A percentile compares a stretch with the other conserved stretches of the same genome.
Evolutionary conservation across 2,888 invertebrate species (phyloP).

Genomic region (Lumbricus terrestris): DNA sequence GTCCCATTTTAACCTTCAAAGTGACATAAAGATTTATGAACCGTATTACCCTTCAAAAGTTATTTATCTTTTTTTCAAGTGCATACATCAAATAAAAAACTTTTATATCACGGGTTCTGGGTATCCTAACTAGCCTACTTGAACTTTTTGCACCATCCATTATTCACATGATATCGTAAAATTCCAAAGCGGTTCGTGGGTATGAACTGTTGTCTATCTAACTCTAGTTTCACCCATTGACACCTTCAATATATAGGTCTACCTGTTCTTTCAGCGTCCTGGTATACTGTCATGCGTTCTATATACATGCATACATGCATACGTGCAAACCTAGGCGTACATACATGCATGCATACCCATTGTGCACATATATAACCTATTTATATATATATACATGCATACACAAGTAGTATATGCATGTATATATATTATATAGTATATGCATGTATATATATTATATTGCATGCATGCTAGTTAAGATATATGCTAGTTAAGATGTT

Average conservation of each 20-base stretch:
- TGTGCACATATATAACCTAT: not conserved
- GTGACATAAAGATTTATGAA: too few relatives aligned
- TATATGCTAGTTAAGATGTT: too few relatives aligned
- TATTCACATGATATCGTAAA: not conserved
- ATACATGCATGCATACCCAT: not conserved
- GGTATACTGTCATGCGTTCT: not conserved
- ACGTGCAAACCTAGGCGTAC: not conserved
- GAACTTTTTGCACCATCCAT: not conserved
- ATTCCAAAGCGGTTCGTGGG: not conserved
- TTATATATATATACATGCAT: too few relatives aligned
- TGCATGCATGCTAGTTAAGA: too few relatives aligned
- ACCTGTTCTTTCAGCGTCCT: not conserved
- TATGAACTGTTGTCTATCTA: not conserved
- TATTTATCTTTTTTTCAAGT: not conserved
- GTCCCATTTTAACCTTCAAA: not conserved
- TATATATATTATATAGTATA: too few relatives aligned
- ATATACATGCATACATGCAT: not conserved
- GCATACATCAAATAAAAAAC: not conserved
- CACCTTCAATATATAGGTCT: too few relatives aligned
- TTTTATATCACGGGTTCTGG: too few relatives aligned
- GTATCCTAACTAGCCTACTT: too few relatives aligned
- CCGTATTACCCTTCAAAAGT: not conserved
- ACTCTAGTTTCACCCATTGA: too few relatives aligned
- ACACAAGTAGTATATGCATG: too few relatives aligned
- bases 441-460: too few relatives aligned